These are phyloP conservation scores for Labeo catla DNA, from an alignment of 2,113 vertebrate genomes.

Conservation along the genomic window DNA sequence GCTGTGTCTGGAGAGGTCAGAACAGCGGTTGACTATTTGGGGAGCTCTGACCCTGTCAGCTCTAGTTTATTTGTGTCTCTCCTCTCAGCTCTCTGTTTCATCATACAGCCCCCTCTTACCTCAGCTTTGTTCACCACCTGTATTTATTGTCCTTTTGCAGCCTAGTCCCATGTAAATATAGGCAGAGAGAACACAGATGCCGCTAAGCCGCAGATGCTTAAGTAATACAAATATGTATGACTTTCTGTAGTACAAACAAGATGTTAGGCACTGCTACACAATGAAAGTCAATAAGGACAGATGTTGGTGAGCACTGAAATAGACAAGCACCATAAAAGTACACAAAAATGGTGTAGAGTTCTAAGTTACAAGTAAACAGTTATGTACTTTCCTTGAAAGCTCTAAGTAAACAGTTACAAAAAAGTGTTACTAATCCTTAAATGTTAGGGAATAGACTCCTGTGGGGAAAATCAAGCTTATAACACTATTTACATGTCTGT, in stretches of 20 bases:
- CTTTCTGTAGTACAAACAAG: background rate
- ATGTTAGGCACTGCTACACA: background rate
- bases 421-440: background rate
- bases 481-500: no score
- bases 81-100: constrained; percentile 32
- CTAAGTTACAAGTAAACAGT: background rate
- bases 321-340: background rate
- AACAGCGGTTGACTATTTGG: background rate
- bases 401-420: background rate
- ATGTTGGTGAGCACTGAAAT: background rate
- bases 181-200: background rate
- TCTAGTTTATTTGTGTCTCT: constrained; percentile 46
- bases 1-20: constrained; percentile 21
- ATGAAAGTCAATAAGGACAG: constrained; percentile 1
- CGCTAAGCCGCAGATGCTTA: background rate
- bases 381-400: background rate
- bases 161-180: background rate
- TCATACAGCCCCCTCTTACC: background rate
- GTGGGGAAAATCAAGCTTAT: no score
- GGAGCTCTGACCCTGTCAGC: constrained; percentile 26
- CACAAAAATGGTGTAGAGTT: no score
- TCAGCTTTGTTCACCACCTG: constrained; percentile 32
- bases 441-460: no score
- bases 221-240: constrained; percentile 8
- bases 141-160: constrained; percentile 22